A percentile compares a stretch with the other conserved stretches of the same genome.
phyloP scores from a whole-genome alignment of 1,140 invertebrate genomes.

The Drosophila nasuta region DNA sequence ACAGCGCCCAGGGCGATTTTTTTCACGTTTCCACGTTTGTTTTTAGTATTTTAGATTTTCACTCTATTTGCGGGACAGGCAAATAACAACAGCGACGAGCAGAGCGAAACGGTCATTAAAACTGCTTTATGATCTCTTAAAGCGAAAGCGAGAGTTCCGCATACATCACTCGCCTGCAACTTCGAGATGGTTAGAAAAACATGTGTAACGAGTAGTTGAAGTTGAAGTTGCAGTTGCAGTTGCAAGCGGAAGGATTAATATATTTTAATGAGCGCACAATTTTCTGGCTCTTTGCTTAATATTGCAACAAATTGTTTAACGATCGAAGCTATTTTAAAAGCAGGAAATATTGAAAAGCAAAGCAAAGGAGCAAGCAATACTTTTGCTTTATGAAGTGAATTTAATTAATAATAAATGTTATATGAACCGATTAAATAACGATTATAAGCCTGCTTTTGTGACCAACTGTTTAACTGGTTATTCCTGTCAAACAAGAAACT shows the following conservation, averaged over 20 bases:
- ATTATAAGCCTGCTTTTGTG: background rate
- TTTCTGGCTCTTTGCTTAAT: constrained; percentile 71
- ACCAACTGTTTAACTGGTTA: constrained; percentile 2
- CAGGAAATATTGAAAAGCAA: background rate
- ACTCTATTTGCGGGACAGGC: constrained; percentile 71
- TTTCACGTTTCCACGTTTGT: constrained; percentile 2
- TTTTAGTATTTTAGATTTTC: constrained; percentile 68
- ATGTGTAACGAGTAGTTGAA: constrained; percentile 54
- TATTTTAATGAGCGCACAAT: constrained; percentile 64
- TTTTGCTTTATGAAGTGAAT: constrained; percentile 1
- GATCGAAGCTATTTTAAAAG: constrained; percentile 24
- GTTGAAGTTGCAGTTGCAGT: background rate
- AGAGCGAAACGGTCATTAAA: constrained; percentile 63
- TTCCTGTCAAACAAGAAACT: constrained; percentile 9
- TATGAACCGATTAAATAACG: background rate
- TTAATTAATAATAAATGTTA: background rate
- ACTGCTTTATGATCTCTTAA: constrained; percentile 76
- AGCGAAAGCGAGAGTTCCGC: constrained; percentile 73
- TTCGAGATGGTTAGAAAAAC: constrained; percentile 43
- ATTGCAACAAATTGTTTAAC: constrained; percentile 81
- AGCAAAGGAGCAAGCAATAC: background rate
- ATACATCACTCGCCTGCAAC: constrained; percentile 17
- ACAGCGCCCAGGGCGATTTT: constrained; percentile 10
- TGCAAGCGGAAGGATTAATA: constrained; percentile 69
- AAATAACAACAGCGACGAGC: constrained; percentile 14